These are phyloP conservation scores for Coreoperca whiteheadi DNA, from an alignment of 2,113 vertebrate species.

Conservation along the genomic window DNA sequence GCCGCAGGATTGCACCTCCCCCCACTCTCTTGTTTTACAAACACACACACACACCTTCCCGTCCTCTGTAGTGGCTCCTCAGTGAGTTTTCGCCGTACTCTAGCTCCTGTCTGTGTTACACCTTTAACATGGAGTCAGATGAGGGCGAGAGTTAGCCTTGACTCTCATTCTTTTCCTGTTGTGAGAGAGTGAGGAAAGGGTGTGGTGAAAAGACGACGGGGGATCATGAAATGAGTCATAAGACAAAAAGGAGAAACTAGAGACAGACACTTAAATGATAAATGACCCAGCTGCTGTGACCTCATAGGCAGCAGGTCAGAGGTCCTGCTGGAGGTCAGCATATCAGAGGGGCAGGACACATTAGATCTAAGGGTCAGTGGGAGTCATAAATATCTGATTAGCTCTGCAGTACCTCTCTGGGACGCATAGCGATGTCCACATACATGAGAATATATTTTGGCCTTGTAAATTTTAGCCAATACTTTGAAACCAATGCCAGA, in stretches of 20 bases:
- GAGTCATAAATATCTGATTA: slow-evolving; percentile 69
- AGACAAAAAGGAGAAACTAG: slow-evolving; percentile 51
- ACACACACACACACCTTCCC: slow-evolving; percentile 24
- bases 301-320: slow-evolving; percentile 55
- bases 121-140: slow-evolving; percentile 19
- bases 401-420: slow-evolving; percentile 22
- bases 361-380: slow-evolving; percentile 49
- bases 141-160: neutral
- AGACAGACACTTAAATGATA: slow-evolving; percentile 55
- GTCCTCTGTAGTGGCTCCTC: slow-evolving; percentile 13
- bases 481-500: slow-evolving; percentile 11
- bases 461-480: neutral
- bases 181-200: neutral
- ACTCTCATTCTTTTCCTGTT: slow-evolving; percentile 9
- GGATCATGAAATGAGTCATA: slow-evolving; percentile 39
- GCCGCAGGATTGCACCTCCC: slow-evolving; percentile 32
- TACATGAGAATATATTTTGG: slow-evolving; percentile 11
- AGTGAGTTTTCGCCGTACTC: neutral
- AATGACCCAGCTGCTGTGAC: slow-evolving; percentile 64
- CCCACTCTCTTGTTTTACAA: slow-evolving; percentile 21
- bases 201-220: slow-evolving; percentile 32
- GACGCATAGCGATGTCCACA: slow-evolving; percentile 5
- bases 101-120: neutral
- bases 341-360: slow-evolving; percentile 59
- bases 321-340: slow-evolving; percentile 57